Base-by-base conservation (phyloP, 1,140 invertebrate species). In the Venustaconcha ellipsiformis region DNA sequence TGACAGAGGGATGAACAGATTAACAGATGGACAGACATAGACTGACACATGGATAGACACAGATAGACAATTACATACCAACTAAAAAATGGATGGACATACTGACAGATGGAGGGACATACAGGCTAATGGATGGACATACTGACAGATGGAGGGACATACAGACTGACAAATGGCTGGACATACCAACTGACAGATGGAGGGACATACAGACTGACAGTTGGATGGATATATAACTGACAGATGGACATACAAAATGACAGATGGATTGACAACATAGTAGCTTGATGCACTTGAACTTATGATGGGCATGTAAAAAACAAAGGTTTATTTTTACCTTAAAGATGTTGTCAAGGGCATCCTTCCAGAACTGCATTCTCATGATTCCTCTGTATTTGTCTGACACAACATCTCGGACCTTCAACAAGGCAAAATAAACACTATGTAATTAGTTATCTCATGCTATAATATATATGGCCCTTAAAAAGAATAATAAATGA, bases 341-440 rank as follows among this genome's bases (percentile, higher is more conserved):
- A 89, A 92, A 96, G 86, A 93, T 92, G 83, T 92, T 92, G 66
- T 94, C 93, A 8, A 97, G 83, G 48, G 94, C 89, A 84, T 97
- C 94, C 79, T 93, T 93, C 96, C 96, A 98, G 91, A 97, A 98
- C 86, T 95, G 93, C 64, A 97, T 90, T 84, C 95, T 92, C 92
- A 96, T 94, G 72, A 93, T 88, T 57, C 94, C 95, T 80, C 95
- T 95, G 82, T 92, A 92, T 67, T 90, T 89, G 76, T 97, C 94
- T 12, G 92, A 92, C 2, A 95, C 93, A 90, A 94, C 92, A 88
- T 95, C 95, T 82, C 93, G 92, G 37, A 97, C 92, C 81, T 93
- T 90, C 15, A 94, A 92, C 18, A 71, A n/a, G 26, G 70, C 48
- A 57, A 74, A 74, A 48, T 20, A 58, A 30, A 57, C 18, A 65